A percentile compares a stretch with the other conserved stretches of the same genome.
phyloP scores from a whole-genome alignment of 2,113 vertebrate genomes.

The Percina caprodes region DNA sequence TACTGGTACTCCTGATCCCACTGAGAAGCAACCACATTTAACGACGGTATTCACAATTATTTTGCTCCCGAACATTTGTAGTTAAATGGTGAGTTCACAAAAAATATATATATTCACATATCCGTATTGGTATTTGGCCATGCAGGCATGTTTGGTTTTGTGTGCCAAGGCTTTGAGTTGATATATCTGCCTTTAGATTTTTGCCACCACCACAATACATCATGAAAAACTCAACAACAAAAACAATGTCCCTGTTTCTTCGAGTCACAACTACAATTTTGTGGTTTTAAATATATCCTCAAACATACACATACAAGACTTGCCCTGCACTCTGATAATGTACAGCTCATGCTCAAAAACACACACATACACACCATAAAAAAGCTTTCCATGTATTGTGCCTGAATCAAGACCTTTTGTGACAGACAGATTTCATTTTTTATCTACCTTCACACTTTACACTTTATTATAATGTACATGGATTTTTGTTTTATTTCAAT shows the following conservation, averaged over 20 bases:
- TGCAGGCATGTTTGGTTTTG: not conserved
- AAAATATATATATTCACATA: not conserved
- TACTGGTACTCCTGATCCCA: not conserved
- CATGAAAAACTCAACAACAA: not conserved
- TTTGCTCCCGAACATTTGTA: not conserved
- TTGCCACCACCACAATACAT: conserved; percentile 1
- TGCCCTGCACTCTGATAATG: not conserved
- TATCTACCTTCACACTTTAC: not conserved
- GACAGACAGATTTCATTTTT: not conserved
- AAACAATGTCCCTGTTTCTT: not conserved
- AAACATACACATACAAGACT: not conserved
- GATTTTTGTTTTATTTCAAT: not conserved
- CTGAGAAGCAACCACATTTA: not conserved
- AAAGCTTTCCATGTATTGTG: not conserved
- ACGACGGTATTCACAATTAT: not conserved
- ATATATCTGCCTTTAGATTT: not conserved
- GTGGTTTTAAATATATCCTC: not conserved
- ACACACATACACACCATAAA: not conserved
- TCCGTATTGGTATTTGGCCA: not conserved
- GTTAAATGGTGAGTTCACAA: conserved; percentile 2
- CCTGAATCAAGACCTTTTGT: not conserved
- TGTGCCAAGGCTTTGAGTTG: not conserved
- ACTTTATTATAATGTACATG: not conserved
- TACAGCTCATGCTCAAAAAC: not conserved
- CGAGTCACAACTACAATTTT: not conserved